Evolutionary conservation across 2,113 vertebrate species (phyloP), one percentile per base, ranked within the genome.

Genomic region (Corvus cornix): DNA sequence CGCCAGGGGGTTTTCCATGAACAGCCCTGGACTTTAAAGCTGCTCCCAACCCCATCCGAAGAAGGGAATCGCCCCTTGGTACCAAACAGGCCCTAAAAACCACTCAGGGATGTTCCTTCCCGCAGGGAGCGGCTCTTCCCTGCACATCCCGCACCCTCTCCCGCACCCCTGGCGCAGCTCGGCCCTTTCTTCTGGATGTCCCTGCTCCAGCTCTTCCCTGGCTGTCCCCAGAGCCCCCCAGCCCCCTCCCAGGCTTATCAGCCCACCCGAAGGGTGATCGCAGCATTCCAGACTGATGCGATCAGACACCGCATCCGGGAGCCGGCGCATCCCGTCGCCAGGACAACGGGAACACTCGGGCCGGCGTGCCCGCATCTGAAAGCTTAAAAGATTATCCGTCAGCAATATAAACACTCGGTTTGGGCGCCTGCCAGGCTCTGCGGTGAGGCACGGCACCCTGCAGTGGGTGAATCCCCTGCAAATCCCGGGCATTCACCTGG

Each of bases 271-370:
- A 21, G 8, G 14, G 83, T 16, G 96, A 46, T 46, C 26, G 7
- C 94, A 91, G 8, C 91, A 64, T 80, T 95, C 90, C 97, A 84
- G 92, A n/a, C 31, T 1, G 88, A 93, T 94, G 95, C 41, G 48
- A 64, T 95, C 94, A 87, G 91, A 44, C 56, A 13, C 70, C 46
- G 69, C 88, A 92, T 80, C 90, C 39, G 21, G 69, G 81, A 92
- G 78, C 87, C 22, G 75, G 39, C 16, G 87, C 93, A 94, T 74
- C 83, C 14, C 15, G 64, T 95, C 63, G 4, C 94, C 94, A 84
- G 69, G 93, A 90, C 95, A 91, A 97, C 87, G 6, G 79, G 35
- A 67, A 41, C 86, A 24, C 91, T 87, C 26, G 86, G 87, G 53
- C 41, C 72, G 78, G 85, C 94, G 91, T 13, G 82, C 82, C 87